Evolutionary conservation across 2,797 vertebrate genomes (phyloP), one percentile per base, ranked within the genome.

Genomic region (Morus bassanus): DNA sequence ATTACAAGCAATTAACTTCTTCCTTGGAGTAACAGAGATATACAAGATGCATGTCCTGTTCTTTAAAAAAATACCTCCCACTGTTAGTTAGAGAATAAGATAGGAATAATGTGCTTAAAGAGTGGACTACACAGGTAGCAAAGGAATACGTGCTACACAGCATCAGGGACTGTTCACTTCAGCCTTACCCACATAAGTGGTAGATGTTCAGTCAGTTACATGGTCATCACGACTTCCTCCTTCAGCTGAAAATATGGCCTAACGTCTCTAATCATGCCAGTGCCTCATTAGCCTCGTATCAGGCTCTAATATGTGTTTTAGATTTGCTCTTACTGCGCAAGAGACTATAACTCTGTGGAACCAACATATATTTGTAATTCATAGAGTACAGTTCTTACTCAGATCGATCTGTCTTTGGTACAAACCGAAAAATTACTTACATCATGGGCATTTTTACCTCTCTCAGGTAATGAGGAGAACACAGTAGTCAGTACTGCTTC

Each of bases 21-120:
- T 94, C 30, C 41, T 95, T 95, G 93, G 89, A 97, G 63, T 88
- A 95, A 53, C 79, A 91, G 72, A 95, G 81, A 83, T 76, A 77
- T 1, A 81, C 9, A 9, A 73, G 86, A 73, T 77, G 19, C 10
- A 3, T 1, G 0, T 74, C 92, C 82, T 59, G 7, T 61, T 74
- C 76, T 90, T 95, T 85, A 54, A 78, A 92, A 39, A 39, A 64
- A 45, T 56, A 50, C 18, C 14, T 69, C 31, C 13, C 39, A 25
- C n/a, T 69, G 22, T 91, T 51, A 48, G 41, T 75, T 69, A 57
- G 65, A 51, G n/a, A 41, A 16, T 64, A 37, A 33, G 25, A 31
- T 7, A 81, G 78, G 56, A 74, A 48, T 63, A 53, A 24, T 5
- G 22, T 67, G 23, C 24, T 13, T 53, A 6, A 69, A 73, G 54